Conservation (phyloP, 2,888 invertebrate genomes). For the Odontocolon sp. region DNA sequence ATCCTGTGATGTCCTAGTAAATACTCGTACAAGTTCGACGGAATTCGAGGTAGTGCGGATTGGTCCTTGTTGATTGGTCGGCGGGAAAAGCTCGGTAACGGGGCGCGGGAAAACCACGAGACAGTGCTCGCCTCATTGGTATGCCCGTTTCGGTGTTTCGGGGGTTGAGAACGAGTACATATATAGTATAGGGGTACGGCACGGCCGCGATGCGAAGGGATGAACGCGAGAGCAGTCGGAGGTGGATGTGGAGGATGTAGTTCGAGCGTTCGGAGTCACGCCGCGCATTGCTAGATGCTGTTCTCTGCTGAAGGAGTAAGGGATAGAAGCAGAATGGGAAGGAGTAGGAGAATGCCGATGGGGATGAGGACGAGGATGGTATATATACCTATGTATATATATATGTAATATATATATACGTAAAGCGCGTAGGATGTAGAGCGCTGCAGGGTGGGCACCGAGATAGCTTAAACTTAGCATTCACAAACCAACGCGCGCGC, state of each 20-base stretch:
- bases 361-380: not conserved
- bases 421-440: slow-evolving; percentile 40
- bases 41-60: not conserved
- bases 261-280: slow-evolving; percentile 12
- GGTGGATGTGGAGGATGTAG: too few species aligned
- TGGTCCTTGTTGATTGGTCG: slow-evolving; percentile 33
- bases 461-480: slow-evolving; percentile 77
- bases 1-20: not conserved
- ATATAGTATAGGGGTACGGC: slow-evolving; percentile 28
- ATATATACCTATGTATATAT: not conserved
- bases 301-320: too few species aligned
- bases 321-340: too few species aligned
- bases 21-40: not conserved
- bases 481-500: slow-evolving; percentile 73
- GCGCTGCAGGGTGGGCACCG: slow-evolving; percentile 56
- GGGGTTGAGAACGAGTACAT: slow-evolving; percentile 60
- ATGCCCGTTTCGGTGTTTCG: slow-evolving; percentile 72
- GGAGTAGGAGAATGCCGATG: not conserved
- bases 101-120: slow-evolving; percentile 62
- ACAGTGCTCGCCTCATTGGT: slow-evolving; percentile 70
- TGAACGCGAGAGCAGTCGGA: too few species aligned
- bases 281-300: slow-evolving; percentile 9
- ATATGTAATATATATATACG: not conserved
- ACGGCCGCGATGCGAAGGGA: too few species aligned
- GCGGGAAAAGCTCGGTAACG: slow-evolving; percentile 53